phyloP scores from a whole-genome alignment of 2,797 vertebrate species.

The Rhyacichthys aspro region DNA sequence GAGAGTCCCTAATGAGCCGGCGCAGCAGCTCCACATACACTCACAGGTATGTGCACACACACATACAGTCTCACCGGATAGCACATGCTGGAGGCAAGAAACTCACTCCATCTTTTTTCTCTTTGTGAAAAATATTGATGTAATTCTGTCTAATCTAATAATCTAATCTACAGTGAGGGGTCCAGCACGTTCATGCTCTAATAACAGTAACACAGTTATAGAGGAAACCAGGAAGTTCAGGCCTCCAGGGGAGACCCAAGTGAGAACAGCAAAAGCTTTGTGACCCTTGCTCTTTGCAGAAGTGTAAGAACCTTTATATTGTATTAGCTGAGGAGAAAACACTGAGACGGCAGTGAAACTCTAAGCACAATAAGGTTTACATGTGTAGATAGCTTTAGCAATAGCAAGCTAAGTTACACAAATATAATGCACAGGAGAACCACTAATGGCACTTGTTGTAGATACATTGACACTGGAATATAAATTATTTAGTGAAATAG shows the following conservation, averaged over 20 bases:
- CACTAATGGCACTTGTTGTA: no score
- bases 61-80: slow-evolving; percentile 31
- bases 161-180: slow-evolving; percentile 37
- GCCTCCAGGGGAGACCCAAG: slow-evolving; percentile 4
- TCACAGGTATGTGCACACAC: slow-evolving; percentile 11
- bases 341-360: background rate
- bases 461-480: no score
- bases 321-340: background rate
- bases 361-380: background rate
- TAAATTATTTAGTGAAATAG: no score
- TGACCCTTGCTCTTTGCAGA: background rate
- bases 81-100: slow-evolving; percentile 25
- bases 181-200: slow-evolving; percentile 12
- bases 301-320: background rate
- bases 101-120: slow-evolving; percentile 25
- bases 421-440: no score
- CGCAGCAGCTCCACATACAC: slow-evolving; percentile 28
- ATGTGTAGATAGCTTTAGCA: background rate
- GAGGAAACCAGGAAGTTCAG: slow-evolving; percentile 20
- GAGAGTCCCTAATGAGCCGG: slow-evolving; percentile 66
- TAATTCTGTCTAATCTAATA: slow-evolving; percentile 50
- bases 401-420: no score
- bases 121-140: slow-evolving; percentile 46
- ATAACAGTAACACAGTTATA: slow-evolving; percentile 18
- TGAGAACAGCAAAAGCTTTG: slow-evolving; percentile 6